Evolutionary conservation across 1,140 invertebrate species (phyloP).

Genomic region (Aporrectodea caliginosa): DNA sequence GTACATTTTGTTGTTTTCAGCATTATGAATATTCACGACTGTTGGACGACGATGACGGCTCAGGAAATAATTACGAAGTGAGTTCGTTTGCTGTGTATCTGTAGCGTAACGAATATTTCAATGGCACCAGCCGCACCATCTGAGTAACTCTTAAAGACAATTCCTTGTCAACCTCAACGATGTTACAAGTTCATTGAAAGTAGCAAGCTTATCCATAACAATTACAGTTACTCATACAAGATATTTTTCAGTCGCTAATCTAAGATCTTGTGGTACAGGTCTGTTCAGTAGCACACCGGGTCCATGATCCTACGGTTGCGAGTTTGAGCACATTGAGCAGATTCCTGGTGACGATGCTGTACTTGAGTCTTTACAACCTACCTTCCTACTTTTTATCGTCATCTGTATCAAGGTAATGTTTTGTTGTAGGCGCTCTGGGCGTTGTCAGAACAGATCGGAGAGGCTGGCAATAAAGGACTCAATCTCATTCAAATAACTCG

Average conservation of each 20-base stretch:
- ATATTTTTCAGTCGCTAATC: too few relatives aligned
- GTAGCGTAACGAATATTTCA: too few relatives aligned
- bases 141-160: too few relatives aligned
- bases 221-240: too few relatives aligned
- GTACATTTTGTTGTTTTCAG: background rate
- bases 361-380: background rate
- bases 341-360: background rate
- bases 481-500: conserved; percentile 15
- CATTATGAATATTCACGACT: background rate
- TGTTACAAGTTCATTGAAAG: background rate
- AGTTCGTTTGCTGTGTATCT: background rate
- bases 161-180: too few relatives aligned
- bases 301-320: background rate
- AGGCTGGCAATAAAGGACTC: conserved; percentile 4
- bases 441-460: background rate
- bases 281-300: background rate
- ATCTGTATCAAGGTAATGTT: background rate
- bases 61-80: background rate
- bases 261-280: too few relatives aligned
- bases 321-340: background rate
- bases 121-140: too few relatives aligned
- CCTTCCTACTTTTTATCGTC: background rate
- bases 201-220: background rate
- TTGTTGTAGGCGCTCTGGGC: background rate
- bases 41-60: background rate